phyloP scores from a whole-genome alignment of 2,113 vertebrate species.

The Oncorhynchus nerka region DNA sequence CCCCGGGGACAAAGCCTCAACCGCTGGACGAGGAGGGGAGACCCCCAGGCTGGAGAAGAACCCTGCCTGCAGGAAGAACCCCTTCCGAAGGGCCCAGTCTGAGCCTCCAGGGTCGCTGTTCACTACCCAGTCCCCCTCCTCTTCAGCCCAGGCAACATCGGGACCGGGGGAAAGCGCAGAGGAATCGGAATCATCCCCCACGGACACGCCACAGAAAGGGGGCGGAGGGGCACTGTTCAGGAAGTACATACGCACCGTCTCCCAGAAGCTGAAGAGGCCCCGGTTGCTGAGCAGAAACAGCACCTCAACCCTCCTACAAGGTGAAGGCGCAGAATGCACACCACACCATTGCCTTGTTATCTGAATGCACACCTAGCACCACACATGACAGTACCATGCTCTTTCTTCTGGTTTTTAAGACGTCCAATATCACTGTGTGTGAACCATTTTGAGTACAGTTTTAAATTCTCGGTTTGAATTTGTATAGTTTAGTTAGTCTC shows the following conservation, averaged over 20 bases:
- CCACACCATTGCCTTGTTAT: neutral
- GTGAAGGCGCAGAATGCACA: conserved; percentile 26
- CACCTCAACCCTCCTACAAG: conserved; percentile 20
- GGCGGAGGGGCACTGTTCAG: conserved; percentile 68
- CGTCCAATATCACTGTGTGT: no score
- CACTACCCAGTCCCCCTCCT: conserved; percentile 11
- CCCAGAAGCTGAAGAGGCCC: conserved; percentile 74
- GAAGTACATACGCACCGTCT: conserved; percentile 77
- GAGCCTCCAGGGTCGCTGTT: conserved; percentile 73
- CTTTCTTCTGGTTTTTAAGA: no score
- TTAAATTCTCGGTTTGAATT: no score
- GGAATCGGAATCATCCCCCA: conserved; percentile 28
- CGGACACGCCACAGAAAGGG: conserved; percentile 61
- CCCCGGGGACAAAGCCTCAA: conserved; percentile 39
- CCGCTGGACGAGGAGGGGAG: conserved; percentile 18
- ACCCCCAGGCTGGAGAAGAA: conserved; percentile 38
- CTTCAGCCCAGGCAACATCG: conserved; percentile 26
- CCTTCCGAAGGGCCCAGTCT: conserved; percentile 83
- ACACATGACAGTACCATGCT: no score
- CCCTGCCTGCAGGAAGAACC: conserved; percentile 65
- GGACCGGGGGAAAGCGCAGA: conserved; percentile 37
- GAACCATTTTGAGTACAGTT: no score
- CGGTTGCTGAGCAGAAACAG: conserved; percentile 59
- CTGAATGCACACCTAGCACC: no score
- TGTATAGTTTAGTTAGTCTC: no score